A percentile compares a stretch with the other conserved stretches of the same genome.
These are phyloP conservation scores for Andrena trimmerana DNA, from an alignment of 2,888 invertebrate genomes.

Conservation along the genomic window DNA sequence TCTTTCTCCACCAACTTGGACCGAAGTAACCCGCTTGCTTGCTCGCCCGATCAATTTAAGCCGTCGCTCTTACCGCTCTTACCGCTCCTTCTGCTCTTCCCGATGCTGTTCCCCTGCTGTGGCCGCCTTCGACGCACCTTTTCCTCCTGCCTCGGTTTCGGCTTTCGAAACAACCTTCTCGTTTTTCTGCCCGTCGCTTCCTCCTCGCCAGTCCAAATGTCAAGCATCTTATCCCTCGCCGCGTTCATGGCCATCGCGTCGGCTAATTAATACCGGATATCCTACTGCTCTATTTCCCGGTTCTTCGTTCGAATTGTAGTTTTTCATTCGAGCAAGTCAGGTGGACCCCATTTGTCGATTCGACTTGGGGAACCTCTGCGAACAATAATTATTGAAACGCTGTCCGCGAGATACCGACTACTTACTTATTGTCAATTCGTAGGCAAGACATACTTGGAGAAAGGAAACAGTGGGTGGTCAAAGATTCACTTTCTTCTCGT, in stretches of 20 bases:
- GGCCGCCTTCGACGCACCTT: slow-evolving; percentile 10
- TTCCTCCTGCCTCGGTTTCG: slow-evolving; percentile 12
- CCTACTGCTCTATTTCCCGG: no score
- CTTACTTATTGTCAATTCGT: no score
- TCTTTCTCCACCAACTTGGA: slow-evolving; percentile 71
- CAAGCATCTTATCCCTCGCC: no score
- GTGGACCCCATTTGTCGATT: no score
- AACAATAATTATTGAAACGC: no score
- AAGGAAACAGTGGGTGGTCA: slow-evolving; percentile 6
- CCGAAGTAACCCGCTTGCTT: slow-evolving; percentile 76
- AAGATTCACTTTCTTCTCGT: slow-evolving; percentile 77
- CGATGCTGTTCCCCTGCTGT: slow-evolving; percentile 17
- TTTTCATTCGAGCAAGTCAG: no score
- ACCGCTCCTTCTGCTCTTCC: slow-evolving; percentile 42
- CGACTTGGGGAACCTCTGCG: no score
- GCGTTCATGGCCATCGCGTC: no score
- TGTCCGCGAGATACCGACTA: no score
- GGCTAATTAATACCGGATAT: no score
- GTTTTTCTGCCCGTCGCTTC: neutral
- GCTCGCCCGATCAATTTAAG: slow-evolving; percentile 78
- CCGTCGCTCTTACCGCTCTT: slow-evolving; percentile 54
- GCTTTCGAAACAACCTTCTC: neutral
- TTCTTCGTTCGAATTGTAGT: no score
- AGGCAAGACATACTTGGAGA: neutral
- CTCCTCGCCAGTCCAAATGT: neutral